These are phyloP conservation scores for Pseudotriccus pelzelni DNA, from an alignment of 2,797 vertebrate genomes.

Conservation along the genomic window DNA sequence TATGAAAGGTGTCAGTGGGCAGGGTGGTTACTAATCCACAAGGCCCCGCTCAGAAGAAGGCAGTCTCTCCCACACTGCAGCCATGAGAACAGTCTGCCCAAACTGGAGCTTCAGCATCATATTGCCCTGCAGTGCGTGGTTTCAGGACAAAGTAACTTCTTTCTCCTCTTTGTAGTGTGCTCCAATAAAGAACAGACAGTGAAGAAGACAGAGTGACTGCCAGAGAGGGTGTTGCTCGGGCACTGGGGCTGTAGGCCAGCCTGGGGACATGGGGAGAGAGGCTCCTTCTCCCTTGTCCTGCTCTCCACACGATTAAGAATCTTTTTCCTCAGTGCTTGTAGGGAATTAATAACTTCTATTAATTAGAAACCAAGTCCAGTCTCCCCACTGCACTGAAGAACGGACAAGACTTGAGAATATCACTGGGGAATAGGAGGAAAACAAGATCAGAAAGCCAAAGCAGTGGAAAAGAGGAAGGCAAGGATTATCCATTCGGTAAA, in stretches of 20 bases:
- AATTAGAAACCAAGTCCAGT: conserved; percentile 1
- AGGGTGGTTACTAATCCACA: not conserved
- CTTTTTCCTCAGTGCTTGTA: not conserved
- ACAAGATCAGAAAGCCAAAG: not conserved
- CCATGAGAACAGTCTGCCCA: not conserved
- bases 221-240: not conserved
- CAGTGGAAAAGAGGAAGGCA: not conserved
- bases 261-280: fast-evolving
- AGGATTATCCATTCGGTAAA: not conserved
- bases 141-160: not conserved
- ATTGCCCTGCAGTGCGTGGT: not conserved
- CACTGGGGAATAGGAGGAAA: not conserved
- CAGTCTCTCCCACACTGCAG: not conserved
- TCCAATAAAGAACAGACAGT: not conserved
- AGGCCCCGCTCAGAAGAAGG: not conserved
- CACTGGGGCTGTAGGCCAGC: not conserved
- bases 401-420: not conserved
- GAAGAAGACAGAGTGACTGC: not conserved
- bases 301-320: not conserved
- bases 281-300: not conserved
- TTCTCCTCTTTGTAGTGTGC: not conserved
- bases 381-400: not conserved
- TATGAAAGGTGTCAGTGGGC: not conserved
- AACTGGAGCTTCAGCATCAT: not conserved
- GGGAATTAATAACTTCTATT: conserved; percentile 20